Evolutionary conservation across 2,113 vertebrate species (phyloP).

Genomic region (Callionymus lyra): DNA sequence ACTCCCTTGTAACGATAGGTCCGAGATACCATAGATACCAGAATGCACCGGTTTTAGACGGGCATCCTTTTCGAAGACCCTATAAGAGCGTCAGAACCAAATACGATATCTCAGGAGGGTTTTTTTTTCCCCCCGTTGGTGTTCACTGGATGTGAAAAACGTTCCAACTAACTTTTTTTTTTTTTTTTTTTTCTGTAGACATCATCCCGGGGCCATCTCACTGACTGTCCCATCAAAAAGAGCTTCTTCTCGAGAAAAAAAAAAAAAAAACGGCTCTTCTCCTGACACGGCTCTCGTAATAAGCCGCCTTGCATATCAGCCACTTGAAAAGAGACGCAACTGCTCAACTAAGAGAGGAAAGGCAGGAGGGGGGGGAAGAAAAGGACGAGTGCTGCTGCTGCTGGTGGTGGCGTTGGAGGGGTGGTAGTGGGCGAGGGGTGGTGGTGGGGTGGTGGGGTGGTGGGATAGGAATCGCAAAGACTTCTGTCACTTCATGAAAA

Average conservation of each 20-base stretch:
- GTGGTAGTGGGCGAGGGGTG: background rate
- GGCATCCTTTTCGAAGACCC: too few relatives aligned
- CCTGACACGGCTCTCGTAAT: conserved; percentile 88
- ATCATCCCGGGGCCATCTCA: conserved; percentile 52
- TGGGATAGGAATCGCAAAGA: conserved; percentile 60
- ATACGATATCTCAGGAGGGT: too few relatives aligned
- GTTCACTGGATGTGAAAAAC: background rate
- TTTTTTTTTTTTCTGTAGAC: conserved; percentile 11
- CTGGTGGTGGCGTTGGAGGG: background rate
- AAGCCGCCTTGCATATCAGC: conserved; percentile 95
- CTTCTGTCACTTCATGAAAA: conserved; percentile 99
- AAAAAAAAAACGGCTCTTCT: conserved; percentile 20
- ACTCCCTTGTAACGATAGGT: too few relatives aligned
- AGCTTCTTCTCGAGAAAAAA: conserved; percentile 14
- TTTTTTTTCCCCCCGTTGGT: background rate
- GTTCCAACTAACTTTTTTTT: too few relatives aligned
- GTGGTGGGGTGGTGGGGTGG: background rate
- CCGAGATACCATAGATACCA: too few relatives aligned
- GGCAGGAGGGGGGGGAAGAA: conserved; percentile 14
- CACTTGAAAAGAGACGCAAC: conserved; percentile 92
- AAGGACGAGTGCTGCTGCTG: too few relatives aligned
- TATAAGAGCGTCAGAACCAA: too few relatives aligned
- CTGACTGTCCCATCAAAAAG: conserved; percentile 58
- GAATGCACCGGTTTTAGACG: too few relatives aligned
- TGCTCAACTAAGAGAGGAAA: conserved; percentile 46